Percentiles rank a stretch among this genome's conserved stretches.
Conservation (phyloP, 1,140 invertebrate genomes). For the Gerris buenoi region DNA sequence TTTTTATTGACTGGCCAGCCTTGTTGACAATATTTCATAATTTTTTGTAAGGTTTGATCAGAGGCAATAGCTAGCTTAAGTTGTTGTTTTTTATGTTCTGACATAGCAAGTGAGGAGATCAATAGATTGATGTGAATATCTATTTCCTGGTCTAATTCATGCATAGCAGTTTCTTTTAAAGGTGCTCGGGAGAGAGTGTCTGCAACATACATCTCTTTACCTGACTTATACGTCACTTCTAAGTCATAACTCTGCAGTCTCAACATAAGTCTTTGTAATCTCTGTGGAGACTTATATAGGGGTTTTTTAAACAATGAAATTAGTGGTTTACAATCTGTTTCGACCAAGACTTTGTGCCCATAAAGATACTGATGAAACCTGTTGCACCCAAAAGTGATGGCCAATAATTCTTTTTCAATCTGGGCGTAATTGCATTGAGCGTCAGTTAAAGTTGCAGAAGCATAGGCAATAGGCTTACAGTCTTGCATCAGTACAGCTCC, state of each 20-base stretch:
- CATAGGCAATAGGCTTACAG: constrained; percentile 28
- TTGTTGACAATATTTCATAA: neutral
- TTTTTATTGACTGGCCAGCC: neutral
- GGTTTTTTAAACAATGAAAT: neutral
- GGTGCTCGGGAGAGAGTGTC: neutral
- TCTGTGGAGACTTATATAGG: neutral
- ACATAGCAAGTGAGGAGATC: neutral
- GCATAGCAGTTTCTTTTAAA: neutral
- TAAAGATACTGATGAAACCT: constrained; percentile 27
- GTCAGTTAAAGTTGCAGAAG: constrained; percentile 24
- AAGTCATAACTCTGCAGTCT: neutral
- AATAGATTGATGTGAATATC: neutral
- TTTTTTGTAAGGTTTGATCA: neutral
- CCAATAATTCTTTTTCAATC: constrained; percentile 28
- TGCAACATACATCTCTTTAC: neutral
- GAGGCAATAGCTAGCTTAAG: neutral
- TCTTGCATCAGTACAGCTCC: constrained; percentile 22
- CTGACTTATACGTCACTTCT: neutral
- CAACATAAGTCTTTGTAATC: neutral
- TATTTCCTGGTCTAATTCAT: neutral
- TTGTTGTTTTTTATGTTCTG: neutral
- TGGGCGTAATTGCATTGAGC: constrained; percentile 21
- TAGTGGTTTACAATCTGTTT: neutral
- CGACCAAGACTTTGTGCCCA: constrained; percentile 18
- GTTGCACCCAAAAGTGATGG: constrained; percentile 21